A percentile compares a stretch with the other conserved stretches of the same genome.
Evolutionary conservation across 2,888 invertebrate genomes (phyloP).

Genomic region (Aspidiotus rigidus): DNA sequence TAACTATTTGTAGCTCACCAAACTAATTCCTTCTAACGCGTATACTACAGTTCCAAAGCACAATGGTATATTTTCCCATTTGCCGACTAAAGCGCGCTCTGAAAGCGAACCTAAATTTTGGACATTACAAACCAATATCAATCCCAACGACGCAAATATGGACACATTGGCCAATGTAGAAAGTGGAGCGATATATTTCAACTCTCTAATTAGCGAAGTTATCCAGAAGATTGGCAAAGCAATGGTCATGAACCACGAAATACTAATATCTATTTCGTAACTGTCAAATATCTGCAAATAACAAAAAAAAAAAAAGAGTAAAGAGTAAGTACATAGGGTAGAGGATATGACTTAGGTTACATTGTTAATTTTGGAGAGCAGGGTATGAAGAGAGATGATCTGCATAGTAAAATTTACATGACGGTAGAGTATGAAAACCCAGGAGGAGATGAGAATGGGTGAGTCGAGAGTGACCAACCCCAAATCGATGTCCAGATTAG

Average conservation of each 20-base stretch:
- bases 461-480: too few species aligned
- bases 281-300: constrained; percentile 56
- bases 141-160: constrained; percentile 62
- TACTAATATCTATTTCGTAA: constrained; percentile 48
- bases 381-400: too few species aligned
- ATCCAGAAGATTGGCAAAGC: constrained; percentile 62
- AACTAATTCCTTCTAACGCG: constrained; percentile 91
- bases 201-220: constrained; percentile 64
- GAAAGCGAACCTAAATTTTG: constrained; percentile 59
- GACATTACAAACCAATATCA: constrained; percentile 66
- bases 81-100: constrained; percentile 54
- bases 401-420: too few species aligned
- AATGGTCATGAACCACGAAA: constrained; percentile 63
- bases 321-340: too few species aligned
- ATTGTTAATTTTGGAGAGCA: too few species aligned
- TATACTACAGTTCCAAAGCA: constrained; percentile 94
- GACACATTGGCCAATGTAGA: constrained; percentile 69
- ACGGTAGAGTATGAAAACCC: too few species aligned
- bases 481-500: too few species aligned
- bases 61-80: constrained; percentile 56
- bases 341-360: too few species aligned
- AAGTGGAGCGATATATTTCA: constrained; percentile 66
- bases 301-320: constrained; percentile 24
- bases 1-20: constrained; percentile 50
- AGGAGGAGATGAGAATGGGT: too few species aligned